A percentile compares a stretch with the other conserved stretches of the same genome.
Evolutionary conservation across 2,888 invertebrate genomes (phyloP).

Genomic region (Chaitophorus viminalis): DNA sequence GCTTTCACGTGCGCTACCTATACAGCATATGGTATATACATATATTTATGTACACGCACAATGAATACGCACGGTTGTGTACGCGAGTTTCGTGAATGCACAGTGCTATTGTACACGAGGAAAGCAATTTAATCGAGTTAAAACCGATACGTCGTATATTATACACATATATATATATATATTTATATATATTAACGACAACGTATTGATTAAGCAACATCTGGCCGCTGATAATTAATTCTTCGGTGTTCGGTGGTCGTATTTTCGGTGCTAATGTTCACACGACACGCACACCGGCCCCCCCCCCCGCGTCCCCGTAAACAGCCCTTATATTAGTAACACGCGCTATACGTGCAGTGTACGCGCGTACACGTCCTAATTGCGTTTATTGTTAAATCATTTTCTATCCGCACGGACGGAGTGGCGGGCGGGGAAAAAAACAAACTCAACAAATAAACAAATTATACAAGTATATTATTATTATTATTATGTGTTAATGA

Average conservation of each 20-base stretch:
- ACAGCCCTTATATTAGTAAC: neutral
- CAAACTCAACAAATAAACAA: no score
- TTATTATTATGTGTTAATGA: conserved; percentile 33
- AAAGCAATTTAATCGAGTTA: conserved; percentile 52
- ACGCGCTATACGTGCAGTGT: neutral
- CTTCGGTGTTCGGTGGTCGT: conserved; percentile 16
- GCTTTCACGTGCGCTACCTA: conserved; percentile 7
- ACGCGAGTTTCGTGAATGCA: no score
- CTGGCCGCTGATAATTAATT: conserved; percentile 58
- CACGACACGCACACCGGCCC: conserved; percentile 40
- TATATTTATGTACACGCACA: no score
- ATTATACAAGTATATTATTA: neutral
- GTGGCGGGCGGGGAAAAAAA: no score
- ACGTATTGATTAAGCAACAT: conserved; percentile 56
- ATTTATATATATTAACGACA: neutral
- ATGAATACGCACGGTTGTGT: no score
- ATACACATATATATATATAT: neutral
- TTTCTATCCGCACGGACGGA: conserved; percentile 29
- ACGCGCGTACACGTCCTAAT: conserved; percentile 29
- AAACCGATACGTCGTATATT: conserved; percentile 48
- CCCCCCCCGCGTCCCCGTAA: neutral
- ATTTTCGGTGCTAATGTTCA: conserved; percentile 47
- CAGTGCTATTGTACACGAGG: neutral
- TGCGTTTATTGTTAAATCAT: conserved; percentile 59
- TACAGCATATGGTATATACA: no score